Conservation (phyloP, 1,140 invertebrate genomes). For the Macrosteles quadrilineatus region DNA sequence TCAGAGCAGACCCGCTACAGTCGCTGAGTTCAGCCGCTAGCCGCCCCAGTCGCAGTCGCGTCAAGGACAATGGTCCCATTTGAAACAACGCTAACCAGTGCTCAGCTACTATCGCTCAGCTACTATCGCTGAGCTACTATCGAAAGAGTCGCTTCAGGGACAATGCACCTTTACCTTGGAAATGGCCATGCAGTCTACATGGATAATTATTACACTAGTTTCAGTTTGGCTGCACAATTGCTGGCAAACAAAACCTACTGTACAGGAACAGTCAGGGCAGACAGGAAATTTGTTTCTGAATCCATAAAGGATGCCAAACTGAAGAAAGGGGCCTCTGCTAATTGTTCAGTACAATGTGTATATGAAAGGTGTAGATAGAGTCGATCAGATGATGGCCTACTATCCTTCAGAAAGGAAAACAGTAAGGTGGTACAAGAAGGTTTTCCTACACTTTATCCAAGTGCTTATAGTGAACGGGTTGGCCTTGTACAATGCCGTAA, state of each 20-base stretch:
- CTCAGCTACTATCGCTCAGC: too few relatives aligned
- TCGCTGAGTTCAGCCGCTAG: too few relatives aligned
- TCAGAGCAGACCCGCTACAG: too few relatives aligned
- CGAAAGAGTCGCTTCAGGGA: too few relatives aligned
- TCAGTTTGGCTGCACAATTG: slow-evolving; percentile 49
- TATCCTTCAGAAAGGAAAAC: slow-evolving; percentile 37
- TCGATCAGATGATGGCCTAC: slow-evolving; percentile 32
- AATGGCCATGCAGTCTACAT: slow-evolving; percentile 29
- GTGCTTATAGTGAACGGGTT: slow-evolving; percentile 29
- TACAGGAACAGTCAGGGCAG: slow-evolving; percentile 50
- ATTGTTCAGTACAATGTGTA: slow-evolving; percentile 36
- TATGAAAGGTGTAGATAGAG: slow-evolving; percentile 37
- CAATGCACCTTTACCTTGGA: neutral
- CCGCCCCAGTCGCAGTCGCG: too few relatives aligned
- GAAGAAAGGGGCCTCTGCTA: slow-evolving; percentile 40
- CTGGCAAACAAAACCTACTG: slow-evolving; percentile 52
- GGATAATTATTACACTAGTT: slow-evolving; percentile 45
- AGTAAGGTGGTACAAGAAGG: slow-evolving; percentile 36
- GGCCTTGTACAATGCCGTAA: neutral
- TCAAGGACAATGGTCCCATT: too few relatives aligned
- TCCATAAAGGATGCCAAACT: slow-evolving; percentile 48
- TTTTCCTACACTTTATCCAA: slow-evolving; percentile 35
- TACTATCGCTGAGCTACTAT: too few relatives aligned
- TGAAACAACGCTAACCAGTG: too few relatives aligned
- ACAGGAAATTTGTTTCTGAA: slow-evolving; percentile 47